Base-by-base conservation (phyloP, 1,140 invertebrate species). In the Lutraria rhynchaena region DNA sequence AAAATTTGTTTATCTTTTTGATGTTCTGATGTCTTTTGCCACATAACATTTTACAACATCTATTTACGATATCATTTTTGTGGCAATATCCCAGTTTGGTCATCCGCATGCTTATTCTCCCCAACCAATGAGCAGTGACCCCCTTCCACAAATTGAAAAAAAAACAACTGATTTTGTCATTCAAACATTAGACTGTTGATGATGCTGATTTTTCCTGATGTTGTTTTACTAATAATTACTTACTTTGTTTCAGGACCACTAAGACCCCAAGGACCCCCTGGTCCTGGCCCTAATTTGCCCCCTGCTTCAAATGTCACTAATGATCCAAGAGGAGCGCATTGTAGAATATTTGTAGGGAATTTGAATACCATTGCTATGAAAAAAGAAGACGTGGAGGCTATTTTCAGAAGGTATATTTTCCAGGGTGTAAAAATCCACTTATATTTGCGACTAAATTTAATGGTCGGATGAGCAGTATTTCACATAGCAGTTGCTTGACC, bases 321-420 rank as follows among this genome's bases (percentile, higher is more conserved):
- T 92, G 96, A 97, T 94, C 96, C 96, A 81, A 95, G 96, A 88
- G 96, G 96, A 49, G 95, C 97, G 86, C 96, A 97, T 92, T 97
- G 96, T 84, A 94, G 96, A 69, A 95, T 97, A 82, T 97, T 97
- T 93, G 96, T 97, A 69, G 96, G 96, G 83, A 97, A 97, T 93
- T 94, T 97, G 87, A 97, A 97, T 93, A 97, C 96, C 87, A 96
- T 97, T 93, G 95, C 96, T 90, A 96, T 96, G 89, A 96, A 95
- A 87, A 97, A 97, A 93, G 96, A 96, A 83, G 96, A 97, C 93
- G 95, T 97, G 60, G 96, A 97, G 90, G 93, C 95, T 84, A 96
- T 97, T 94, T 97, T 97, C 92, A 95, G 96, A 51, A 46, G 69
- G 46, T 80, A 58, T 22, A 24, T n/a, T n/a, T n/a, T n/a, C n/a